Conservation (phyloP, 1,140 invertebrate species). For the Araneus ventricosus region DNA sequence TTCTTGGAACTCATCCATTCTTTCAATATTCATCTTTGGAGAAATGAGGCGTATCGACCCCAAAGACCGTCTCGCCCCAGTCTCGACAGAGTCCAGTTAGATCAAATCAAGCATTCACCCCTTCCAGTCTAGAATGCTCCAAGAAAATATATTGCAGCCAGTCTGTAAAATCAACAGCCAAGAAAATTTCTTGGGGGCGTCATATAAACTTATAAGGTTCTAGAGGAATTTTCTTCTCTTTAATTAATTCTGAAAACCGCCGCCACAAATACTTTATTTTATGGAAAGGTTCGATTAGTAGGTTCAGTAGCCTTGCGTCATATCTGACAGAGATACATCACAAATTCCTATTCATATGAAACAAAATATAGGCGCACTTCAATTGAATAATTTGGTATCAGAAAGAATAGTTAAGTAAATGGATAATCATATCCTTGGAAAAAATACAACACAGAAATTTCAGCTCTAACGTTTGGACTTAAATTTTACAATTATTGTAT, state of each 20-base stretch:
- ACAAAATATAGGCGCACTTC: too few species aligned
- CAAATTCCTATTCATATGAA: too few species aligned
- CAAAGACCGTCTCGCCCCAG: not conserved
- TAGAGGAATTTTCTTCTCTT: not conserved
- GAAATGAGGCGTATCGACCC: not conserved
- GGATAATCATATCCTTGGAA: too few species aligned
- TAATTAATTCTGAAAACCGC: not conserved
- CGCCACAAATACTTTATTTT: not conserved
- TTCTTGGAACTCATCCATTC: not conserved
- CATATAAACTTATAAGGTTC: not conserved
- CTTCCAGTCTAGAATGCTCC: not conserved
- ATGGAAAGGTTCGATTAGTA: too few species aligned
- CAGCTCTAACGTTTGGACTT: too few species aligned
- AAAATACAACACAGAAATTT: too few species aligned
- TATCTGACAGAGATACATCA: too few species aligned
- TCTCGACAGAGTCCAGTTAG: not conserved
- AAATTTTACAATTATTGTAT: too few species aligned
- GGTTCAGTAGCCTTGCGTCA: too few species aligned
- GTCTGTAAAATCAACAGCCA: constrained; percentile 12
- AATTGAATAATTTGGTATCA: too few species aligned
- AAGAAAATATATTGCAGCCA: not conserved
- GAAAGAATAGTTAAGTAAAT: too few species aligned
- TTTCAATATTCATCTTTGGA: not conserved
- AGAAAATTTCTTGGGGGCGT: not conserved
- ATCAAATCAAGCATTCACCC: not conserved